These are phyloP conservation scores for Homarus americanus DNA, from an alignment of 1,140 invertebrate genomes.

Conservation along the genomic window DNA sequence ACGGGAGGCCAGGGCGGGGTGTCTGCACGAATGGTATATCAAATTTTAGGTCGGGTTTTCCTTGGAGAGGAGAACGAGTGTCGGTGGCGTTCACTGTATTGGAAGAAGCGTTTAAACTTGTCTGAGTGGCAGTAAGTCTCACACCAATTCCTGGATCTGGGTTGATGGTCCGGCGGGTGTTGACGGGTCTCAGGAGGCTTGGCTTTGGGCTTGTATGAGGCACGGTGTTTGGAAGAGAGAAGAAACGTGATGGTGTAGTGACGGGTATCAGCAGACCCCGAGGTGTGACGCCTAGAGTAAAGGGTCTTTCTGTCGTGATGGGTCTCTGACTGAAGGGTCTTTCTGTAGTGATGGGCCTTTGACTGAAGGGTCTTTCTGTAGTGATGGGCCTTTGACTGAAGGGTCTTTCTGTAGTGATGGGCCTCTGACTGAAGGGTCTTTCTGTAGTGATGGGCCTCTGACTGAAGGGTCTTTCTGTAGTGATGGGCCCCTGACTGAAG, in stretches of 20 bases:
- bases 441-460: neutral
- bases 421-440: neutral
- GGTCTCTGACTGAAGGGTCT: too few species aligned
- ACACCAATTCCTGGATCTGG: neutral
- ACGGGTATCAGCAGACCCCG: neutral
- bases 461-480: neutral
- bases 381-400: neutral
- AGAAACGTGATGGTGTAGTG: neutral
- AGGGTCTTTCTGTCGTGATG: neutral
- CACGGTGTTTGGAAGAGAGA: neutral
- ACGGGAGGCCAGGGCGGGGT: neutral
- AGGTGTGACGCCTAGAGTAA: neutral
- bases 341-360: neutral
- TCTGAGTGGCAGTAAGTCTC: neutral
- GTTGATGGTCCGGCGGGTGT: neutral
- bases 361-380: neutral
- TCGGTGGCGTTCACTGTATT: neutral
- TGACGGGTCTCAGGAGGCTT: neutral
- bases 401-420: neutral
- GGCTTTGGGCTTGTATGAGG: neutral
- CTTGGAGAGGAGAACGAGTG: neutral
- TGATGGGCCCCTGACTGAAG: neutral
- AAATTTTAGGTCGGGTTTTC: neutral
- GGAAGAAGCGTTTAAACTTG: neutral
- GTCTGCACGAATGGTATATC: conserved; percentile 7